Evolutionary conservation across 2,797 vertebrate genomes (phyloP), one percentile per base, ranked within the genome.

Genomic region (Decapterus maruadsi): DNA sequence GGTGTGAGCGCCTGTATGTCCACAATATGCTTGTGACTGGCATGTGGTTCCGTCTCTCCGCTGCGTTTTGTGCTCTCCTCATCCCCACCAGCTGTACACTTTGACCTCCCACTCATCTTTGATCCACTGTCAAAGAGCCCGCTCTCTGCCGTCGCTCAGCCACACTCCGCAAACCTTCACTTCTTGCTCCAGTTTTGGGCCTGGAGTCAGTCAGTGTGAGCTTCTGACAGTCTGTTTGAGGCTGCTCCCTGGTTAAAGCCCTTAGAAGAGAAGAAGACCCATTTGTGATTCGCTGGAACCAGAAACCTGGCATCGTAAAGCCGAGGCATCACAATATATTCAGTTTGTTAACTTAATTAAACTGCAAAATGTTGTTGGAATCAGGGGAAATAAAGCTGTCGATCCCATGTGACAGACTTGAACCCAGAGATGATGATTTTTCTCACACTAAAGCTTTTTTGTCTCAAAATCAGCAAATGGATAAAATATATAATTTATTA

Each of bases 31-130:
- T 64, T n/a, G 64, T 73, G 83, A 91, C 78, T 83, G 86, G 84
- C 84, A 73, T 72, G 46, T 57, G 78, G 75, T 85, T 85, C 76
- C 58, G 40, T 82, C 82, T 84, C 72, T 63, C 77, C 0, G 19
- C 81, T 68, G 80, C 26, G 62, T 85, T 88, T 75, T 81, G 68
- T 62, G 76, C 77, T 70, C 68, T 67, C 77, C 85, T 89, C 79
- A 72, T 75, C 81, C 83, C 82, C 81, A 89, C 88, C 92, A 92
- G 90, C 90, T 93, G 91, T 90, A 93, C 89, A 93, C 93, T 93
- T 91, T 94, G 94, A 94, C 92, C 92, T 78, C 84, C 85, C 80
- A 68, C 89, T 89, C 86, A 81, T 93, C 90, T 94, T 92, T 94
- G 94, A 95, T 94, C 88, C 81, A 19, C 89, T 90, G 93, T 94